Base-by-base conservation (phyloP, 2,888 invertebrate species). In the Sicus ferrugineus region DNA sequence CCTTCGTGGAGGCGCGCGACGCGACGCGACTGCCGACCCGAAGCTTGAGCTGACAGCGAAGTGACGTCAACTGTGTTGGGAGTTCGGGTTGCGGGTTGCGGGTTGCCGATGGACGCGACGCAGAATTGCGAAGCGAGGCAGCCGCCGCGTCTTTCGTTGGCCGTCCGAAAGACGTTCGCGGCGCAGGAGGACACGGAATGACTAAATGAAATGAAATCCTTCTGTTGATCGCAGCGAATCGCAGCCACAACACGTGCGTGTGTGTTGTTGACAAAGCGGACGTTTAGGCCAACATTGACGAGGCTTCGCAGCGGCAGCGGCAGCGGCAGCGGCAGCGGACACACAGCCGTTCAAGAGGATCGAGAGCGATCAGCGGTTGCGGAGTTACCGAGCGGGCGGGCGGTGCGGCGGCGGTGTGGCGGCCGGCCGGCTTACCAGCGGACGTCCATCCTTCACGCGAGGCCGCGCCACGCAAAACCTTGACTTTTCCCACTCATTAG, bases 401-500 rank as follows among this genome's bases (percentile, higher is more conserved):
- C 23, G 14, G 26, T 54, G 28, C 16, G 50, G 5, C n/a, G 16
- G 34, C 38, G 11, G 46, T n/a, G 16, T 11, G n/a, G 5, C n/a
- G 46, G 2, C 46, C n/a, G 46, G n/a, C 19, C 19, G 23, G 23
- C 23, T 23, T 50, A 50, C 50, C 3, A 2, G 2, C 50, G 21
- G 23, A 1, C 50, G 21, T 50, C 28, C 54, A 23, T 54, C 16
- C 54, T 54, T 21, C 23, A 11, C 21, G 9, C 50, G 5, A 23
- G 50, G 50, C 23, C 19, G 2, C 50, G 16, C 9, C 54, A 9
- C 14, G 28, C 31, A 31, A 42, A 38, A 23, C 58, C 67, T 58
- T 67, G 67, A 67, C 67, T 67, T 67, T 67, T 67, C 58, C 58
- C 67, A 67, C 67, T 67, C 67, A 67, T 67, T 67, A 67, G 67